These are phyloP conservation scores for Chromis chromis DNA, from an alignment of 2,797 vertebrate species.

Conservation along the genomic window DNA sequence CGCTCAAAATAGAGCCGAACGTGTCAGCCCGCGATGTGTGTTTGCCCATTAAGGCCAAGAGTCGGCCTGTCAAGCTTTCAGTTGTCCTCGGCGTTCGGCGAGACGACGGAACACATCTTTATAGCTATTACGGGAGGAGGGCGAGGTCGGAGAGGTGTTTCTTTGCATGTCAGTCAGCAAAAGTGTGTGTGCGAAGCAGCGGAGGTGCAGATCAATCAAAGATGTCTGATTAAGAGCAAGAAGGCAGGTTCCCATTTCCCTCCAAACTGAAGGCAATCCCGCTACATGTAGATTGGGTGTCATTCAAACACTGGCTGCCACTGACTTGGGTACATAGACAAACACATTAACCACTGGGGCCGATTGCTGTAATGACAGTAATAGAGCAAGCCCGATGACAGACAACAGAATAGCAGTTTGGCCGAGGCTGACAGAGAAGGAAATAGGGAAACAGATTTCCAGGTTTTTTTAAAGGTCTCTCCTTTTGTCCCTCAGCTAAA, in stretches of 20 bases:
- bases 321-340: slow-evolving; percentile 76
- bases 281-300: slow-evolving; percentile 83
- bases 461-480: slow-evolving; percentile 21
- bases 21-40: slow-evolving; percentile 20
- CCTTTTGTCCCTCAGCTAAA: slow-evolving; percentile 51
- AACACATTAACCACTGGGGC: slow-evolving; percentile 80
- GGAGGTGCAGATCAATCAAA: slow-evolving; percentile 75
- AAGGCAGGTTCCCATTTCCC: slow-evolving; percentile 67
- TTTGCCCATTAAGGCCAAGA: slow-evolving; percentile 58
- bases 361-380: slow-evolving; percentile 82
- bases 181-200: slow-evolving; percentile 38
- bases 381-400: slow-evolving; percentile 75
- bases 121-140: slow-evolving; percentile 51
- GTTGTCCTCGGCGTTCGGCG: slow-evolving; percentile 14
- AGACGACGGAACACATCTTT: slow-evolving; percentile 56
- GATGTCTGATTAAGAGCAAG: slow-evolving; percentile 77
- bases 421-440: slow-evolving; percentile 77
- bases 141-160: slow-evolving; percentile 56
- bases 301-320: slow-evolving; percentile 72
- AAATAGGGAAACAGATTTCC: slow-evolving; percentile 76
- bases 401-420: slow-evolving; percentile 77
- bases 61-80: slow-evolving; percentile 55
- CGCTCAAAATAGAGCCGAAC: slow-evolving; percentile 24
- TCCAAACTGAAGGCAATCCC: slow-evolving; percentile 60
- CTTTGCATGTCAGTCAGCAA: slow-evolving; percentile 65